Conservation (phyloP, 64 coral and sea anemone genomes). For the Pocillopora verrucosa region DNA sequence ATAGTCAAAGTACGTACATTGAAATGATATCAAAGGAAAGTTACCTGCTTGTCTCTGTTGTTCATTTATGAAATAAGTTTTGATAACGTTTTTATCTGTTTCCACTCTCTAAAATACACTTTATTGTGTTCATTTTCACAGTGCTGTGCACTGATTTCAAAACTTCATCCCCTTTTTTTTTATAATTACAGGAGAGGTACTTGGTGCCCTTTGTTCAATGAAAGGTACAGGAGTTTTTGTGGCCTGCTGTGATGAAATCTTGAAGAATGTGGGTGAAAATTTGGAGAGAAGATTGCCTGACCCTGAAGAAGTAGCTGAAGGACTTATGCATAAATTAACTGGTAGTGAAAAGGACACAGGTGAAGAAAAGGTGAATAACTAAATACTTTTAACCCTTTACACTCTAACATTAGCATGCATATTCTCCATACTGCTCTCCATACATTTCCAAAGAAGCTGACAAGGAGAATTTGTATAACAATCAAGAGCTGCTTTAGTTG, state of each 20-base stretch:
- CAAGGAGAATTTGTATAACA: background rate
- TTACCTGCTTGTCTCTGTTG: too few relatives aligned
- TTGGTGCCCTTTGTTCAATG: conserved; percentile 75
- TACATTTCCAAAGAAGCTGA: background rate
- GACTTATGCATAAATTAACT: conserved; percentile 47
- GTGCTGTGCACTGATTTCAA: too few relatives aligned
- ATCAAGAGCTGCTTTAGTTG: too few relatives aligned
- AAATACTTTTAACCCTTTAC: too few relatives aligned
- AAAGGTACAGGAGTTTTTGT: conserved; percentile 74
- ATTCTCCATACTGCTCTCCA: too few relatives aligned
- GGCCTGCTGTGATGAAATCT: conserved; percentile 57
- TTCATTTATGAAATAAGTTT: too few relatives aligned
- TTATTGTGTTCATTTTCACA: too few relatives aligned
- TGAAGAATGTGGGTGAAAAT: conserved; percentile 84
- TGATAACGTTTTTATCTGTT: too few relatives aligned
- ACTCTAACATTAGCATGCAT: too few relatives aligned
- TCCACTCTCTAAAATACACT: too few relatives aligned
- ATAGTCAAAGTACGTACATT: too few relatives aligned
- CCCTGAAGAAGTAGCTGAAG: conserved; percentile 6
- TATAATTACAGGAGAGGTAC: conserved; percentile 73
- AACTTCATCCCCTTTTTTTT: background rate
- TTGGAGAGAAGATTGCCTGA: conserved; percentile 79
- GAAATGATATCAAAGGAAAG: too few relatives aligned
- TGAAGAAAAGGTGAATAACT: conserved; percentile 21
- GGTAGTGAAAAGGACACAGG: conserved; percentile 27